Base-by-base conservation (phyloP, 2,888 invertebrate species). In the Trileptium ribeirensis region DNA sequence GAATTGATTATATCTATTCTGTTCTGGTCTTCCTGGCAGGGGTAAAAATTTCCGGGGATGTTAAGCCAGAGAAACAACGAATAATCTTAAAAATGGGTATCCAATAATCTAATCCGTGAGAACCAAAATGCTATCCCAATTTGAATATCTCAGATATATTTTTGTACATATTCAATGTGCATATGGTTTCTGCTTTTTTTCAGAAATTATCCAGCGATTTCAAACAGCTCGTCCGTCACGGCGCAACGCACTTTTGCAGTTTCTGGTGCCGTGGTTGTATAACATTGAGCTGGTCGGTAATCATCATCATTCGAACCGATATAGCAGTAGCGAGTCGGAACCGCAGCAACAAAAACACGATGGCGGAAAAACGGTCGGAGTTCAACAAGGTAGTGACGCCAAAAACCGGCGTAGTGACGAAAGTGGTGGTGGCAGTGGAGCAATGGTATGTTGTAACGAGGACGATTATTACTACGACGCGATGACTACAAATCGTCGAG, bases 201-300 rank as follows among this genome's bases (percentile, higher is more conserved):
- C 77, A 96, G 99, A 99, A 91, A 96, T 98, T 83, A 97, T 97
- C 8, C 94, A 95, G 89, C 92, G 98, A 83, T 94, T 99, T 89
- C 97, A 97, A 91, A 96, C 96, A 3, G 97, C 98, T 0, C 92
- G 96, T 67, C 94, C 96, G 1, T 94, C 96, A 89, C 95, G 97
- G 0, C 92, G 96, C 0, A 95, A 97, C 86, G 91, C 95, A 83
- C 90, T 99, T 84, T 91, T 99, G 80, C 95, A 95, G 88, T 96
- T 97, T 89, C 90, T 99, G 85, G 91, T 97, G 81, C 98, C 98
- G 24, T 99, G 99, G 99, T 91, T 99, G 81, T 94, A 96, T 88
- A 99, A 99, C 90, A 95, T 99, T 93, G 98, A 99, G 90, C 92
- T 99, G 83, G 95, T 98, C 1, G n/a, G n/a, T n/a, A n/a, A n/a